Conservation (phyloP, 1,140 invertebrate genomes). For the Bombus confusus region DNA sequence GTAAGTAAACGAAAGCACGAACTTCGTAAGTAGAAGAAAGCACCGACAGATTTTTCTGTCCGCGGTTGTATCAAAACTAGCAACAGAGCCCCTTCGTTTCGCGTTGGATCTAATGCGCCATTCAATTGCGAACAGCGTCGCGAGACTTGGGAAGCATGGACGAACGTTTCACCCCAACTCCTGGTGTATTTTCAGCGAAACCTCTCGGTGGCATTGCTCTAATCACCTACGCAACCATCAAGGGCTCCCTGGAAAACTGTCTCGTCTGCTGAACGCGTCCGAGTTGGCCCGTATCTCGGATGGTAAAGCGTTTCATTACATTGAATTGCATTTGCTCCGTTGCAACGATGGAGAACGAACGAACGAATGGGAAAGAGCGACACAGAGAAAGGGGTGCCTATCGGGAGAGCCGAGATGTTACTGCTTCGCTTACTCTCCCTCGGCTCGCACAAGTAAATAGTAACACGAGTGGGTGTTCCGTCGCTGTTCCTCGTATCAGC, state of each 20-base stretch:
- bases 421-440: background rate
- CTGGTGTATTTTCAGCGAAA: background rate
- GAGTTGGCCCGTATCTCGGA: background rate
- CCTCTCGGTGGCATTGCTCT: background rate
- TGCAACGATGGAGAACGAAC: constrained; percentile 36
- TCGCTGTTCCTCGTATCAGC: constrained; percentile 49
- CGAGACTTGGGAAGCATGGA: background rate
- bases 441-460: constrained; percentile 44
- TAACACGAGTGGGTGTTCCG: constrained; percentile 50
- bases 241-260: background rate
- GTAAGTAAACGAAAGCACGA: background rate
- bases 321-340: constrained; percentile 70
- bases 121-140: no score
- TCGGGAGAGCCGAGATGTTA: background rate
- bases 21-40: background rate
- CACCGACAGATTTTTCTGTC: background rate
- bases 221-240: constrained; percentile 11
- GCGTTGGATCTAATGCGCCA: background rate
- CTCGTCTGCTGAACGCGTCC: background rate
- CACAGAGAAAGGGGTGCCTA: constrained; percentile 23
- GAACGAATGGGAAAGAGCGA: constrained; percentile 31
- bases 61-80: no score
- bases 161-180: background rate
- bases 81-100: background rate
- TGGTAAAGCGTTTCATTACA: constrained; percentile 76